Percentiles rank a stretch among this genome's conserved stretches.
phyloP scores from a whole-genome alignment of 1,140 invertebrate genomes.

The Drosophila sp. region DNA sequence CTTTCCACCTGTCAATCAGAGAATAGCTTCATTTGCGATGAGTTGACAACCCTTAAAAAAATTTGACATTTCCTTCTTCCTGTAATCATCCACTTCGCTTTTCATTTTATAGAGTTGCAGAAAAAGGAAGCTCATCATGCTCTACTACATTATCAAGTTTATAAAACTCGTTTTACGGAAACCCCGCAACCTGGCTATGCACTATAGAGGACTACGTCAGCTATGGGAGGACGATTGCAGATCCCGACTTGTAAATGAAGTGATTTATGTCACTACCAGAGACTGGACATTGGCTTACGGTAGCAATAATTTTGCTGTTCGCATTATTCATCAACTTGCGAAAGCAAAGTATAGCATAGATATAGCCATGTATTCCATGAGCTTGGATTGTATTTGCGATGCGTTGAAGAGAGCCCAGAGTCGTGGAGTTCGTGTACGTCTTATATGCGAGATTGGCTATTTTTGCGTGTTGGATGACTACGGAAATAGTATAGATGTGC shows the following conservation, averaged over 20 bases:
- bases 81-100: no score
- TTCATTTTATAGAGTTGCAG: not conserved
- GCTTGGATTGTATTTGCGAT: not conserved
- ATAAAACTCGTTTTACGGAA: slow-evolving; percentile 9
- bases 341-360: slow-evolving; percentile 26
- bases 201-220: not conserved
- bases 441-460: not conserved
- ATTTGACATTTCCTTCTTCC: not conserved
- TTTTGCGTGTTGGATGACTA: not conserved
- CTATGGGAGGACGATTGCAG: slow-evolving; percentile 16
- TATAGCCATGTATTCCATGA: slow-evolving; percentile 31
- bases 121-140: slow-evolving; percentile 8
- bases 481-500: not conserved
- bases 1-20: no score
- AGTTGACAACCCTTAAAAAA: no score
- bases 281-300: not conserved
- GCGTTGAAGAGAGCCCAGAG: not conserved
- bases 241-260: slow-evolving; percentile 10
- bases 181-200: not conserved
- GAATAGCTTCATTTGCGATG: no score
- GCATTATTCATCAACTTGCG: slow-evolving; percentile 15
- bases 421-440: slow-evolving; percentile 32
- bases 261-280: not conserved
- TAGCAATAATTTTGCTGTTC: not conserved
- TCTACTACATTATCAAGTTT: slow-evolving; percentile 39